These are phyloP conservation scores for Hepsetus odoe DNA, from an alignment of 2,113 vertebrate species.

Conservation along the genomic window DNA sequence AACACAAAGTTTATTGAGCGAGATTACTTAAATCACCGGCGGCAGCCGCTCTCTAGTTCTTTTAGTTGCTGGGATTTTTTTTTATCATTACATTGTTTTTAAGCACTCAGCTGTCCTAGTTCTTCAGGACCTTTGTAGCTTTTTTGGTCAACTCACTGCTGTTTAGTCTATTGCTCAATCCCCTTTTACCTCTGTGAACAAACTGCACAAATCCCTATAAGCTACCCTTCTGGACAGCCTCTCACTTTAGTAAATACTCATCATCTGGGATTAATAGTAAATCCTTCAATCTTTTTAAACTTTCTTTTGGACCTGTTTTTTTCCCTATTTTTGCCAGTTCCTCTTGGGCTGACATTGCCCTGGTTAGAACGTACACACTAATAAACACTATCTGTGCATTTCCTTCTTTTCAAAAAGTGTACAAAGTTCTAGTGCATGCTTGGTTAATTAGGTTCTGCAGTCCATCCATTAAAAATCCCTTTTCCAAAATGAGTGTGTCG, in stretches of 20 bases:
- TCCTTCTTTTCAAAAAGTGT: background rate
- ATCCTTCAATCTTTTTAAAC: background rate
- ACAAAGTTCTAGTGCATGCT: no score
- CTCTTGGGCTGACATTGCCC: background rate
- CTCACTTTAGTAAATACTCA: background rate
- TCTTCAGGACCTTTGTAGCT: no score
- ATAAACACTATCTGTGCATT: background rate
- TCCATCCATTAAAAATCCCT: background rate
- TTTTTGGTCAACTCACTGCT: no score
- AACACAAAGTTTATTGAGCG: no score
- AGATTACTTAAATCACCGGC: no score
- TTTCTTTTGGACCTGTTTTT: background rate
- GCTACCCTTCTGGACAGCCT: background rate
- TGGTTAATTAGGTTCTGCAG: background rate
- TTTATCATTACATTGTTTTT: no score
- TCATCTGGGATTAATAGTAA: background rate
- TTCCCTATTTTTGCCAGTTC: background rate
- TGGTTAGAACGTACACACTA: background rate
- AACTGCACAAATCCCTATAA: background rate
- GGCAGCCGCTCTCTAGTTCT: no score
- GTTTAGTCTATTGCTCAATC: background rate
- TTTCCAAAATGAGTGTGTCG: no score
- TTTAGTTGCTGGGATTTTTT: no score
- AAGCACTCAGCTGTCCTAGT: no score
- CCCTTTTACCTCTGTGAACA: background rate